Percentiles rank a stretch among this genome's conserved stretches.
These are phyloP conservation scores for Limenitis arthemis DNA, from an alignment of 2,888 invertebrate species.

Conservation along the genomic window DNA sequence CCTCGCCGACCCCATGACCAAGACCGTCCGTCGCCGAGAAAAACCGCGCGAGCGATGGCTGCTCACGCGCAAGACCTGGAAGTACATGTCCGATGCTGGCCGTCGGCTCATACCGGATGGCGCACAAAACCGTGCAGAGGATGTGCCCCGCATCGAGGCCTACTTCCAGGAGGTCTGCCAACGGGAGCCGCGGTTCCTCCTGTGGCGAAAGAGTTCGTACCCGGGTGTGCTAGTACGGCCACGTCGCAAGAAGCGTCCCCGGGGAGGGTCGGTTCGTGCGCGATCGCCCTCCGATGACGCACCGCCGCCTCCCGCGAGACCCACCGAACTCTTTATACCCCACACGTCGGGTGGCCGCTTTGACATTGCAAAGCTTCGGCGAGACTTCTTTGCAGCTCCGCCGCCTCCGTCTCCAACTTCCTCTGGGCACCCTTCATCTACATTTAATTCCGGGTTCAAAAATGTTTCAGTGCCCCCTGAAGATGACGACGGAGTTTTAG, in stretches of 20 bases:
- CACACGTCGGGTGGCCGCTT: conserved; percentile 75
- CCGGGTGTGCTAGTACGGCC: conserved; percentile 79
- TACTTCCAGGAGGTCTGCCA: conserved; percentile 89
- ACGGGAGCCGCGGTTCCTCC: conserved; percentile 81
- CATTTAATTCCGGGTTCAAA: conserved; percentile 54
- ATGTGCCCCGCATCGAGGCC: conserved; percentile 85
- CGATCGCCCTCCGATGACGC: conserved; percentile 78
- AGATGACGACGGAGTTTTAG: conserved; percentile 71
- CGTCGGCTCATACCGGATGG: conserved; percentile 89
- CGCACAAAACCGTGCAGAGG: conserved; percentile 79
- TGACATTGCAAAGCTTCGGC: conserved; percentile 77
- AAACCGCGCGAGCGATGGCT: conserved; percentile 87
- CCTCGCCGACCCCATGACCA: conserved; percentile 52
- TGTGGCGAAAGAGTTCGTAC: conserved; percentile 89
- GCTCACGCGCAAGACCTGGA: conserved; percentile 90
- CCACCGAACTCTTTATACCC: conserved; percentile 60
- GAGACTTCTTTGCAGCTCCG: conserved; percentile 75
- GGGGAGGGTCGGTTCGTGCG: conserved; percentile 78
- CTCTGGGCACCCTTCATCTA: conserved; percentile 34
- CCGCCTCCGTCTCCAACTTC: conserved; percentile 39
- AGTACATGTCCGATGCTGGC: conserved; percentile 94
- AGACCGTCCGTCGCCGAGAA: conserved; percentile 69
- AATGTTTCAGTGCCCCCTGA: conserved; percentile 36
- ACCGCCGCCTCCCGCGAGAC: conserved; percentile 54
- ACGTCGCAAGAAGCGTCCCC: conserved; percentile 68